Percentiles rank a stretch among this genome's conserved stretches.
Conservation (phyloP, 2,113 vertebrate genomes). For the Elgaria multicarinata region DNA sequence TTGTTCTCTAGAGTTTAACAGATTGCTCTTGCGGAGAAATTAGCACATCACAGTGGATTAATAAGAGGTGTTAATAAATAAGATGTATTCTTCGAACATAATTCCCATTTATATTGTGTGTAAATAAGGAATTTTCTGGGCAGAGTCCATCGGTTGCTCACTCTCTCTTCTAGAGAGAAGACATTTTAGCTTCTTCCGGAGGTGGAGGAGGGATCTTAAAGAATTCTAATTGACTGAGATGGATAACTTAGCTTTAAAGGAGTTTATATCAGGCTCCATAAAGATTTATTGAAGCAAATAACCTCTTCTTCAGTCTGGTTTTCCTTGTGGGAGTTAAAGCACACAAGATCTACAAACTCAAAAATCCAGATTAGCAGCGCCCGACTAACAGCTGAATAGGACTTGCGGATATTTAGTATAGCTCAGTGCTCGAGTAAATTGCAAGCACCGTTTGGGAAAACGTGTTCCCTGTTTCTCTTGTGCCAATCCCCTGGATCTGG, state of each 20-base stretch:
- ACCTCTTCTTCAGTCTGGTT: not conserved
- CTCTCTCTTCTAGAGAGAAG: too few relatives aligned
- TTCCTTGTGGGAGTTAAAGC: not conserved
- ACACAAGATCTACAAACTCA: not conserved
- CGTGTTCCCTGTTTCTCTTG: too few relatives aligned
- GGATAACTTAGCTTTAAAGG: not conserved
- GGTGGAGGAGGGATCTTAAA: not conserved
- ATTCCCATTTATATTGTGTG: not conserved
- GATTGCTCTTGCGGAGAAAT: not conserved
- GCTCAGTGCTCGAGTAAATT: not conserved
- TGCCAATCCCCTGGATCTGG: too few relatives aligned
- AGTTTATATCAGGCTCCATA: not conserved
- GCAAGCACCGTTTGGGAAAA: not conserved
- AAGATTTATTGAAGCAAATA: not conserved
- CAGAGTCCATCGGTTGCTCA: not conserved
- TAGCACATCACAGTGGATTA: not conserved
- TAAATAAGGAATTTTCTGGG: not conserved
- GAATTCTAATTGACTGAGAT: not conserved
- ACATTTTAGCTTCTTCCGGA: not conserved
- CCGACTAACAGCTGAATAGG: not conserved
- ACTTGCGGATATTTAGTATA: not conserved
- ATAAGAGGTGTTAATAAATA: not conserved
- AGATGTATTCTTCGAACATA: not conserved
- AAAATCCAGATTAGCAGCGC: too few relatives aligned
- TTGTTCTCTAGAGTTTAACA: not conserved